Conservation (phyloP, 2,113 vertebrate species). For the Orientallactaga bullata region DNA sequence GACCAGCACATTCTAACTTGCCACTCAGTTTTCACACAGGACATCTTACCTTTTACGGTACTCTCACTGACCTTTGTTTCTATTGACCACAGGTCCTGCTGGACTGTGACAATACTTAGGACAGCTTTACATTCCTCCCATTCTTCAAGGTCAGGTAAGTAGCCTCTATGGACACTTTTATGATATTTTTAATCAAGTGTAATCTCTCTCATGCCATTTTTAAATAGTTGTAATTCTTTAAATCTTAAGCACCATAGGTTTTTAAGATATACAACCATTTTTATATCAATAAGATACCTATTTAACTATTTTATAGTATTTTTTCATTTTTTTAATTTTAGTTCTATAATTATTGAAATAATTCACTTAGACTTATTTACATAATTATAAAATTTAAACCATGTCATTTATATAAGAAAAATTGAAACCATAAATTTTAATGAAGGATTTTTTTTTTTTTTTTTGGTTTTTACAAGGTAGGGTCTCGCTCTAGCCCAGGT, state of each 20-base stretch:
- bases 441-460: conserved; percentile 28
- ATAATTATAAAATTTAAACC: not conserved
- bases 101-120: not conserved
- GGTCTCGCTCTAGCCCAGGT: no score
- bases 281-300: not conserved
- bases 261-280: not conserved
- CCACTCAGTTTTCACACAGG: not conserved
- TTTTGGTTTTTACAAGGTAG: no score
- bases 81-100: not conserved
- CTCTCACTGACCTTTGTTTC: not conserved
- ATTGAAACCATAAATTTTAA: not conserved
- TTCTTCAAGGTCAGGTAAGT: conserved; percentile 1
- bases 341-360: not conserved
- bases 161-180: not conserved
- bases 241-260: not conserved
- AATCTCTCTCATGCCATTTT: not conserved
- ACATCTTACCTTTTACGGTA: not conserved
- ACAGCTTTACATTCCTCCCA: not conserved
- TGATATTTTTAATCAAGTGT: not conserved
- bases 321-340: conserved; percentile 44
- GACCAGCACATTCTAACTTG: not conserved
- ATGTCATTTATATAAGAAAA: not conserved
- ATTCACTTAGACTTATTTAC: conserved; percentile 8
- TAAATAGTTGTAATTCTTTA: conserved; percentile 10
- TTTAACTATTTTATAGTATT: not conserved